phyloP scores from a whole-genome alignment of 2,797 vertebrate species.

The Ctenochaetus hawaiiensis region DNA sequence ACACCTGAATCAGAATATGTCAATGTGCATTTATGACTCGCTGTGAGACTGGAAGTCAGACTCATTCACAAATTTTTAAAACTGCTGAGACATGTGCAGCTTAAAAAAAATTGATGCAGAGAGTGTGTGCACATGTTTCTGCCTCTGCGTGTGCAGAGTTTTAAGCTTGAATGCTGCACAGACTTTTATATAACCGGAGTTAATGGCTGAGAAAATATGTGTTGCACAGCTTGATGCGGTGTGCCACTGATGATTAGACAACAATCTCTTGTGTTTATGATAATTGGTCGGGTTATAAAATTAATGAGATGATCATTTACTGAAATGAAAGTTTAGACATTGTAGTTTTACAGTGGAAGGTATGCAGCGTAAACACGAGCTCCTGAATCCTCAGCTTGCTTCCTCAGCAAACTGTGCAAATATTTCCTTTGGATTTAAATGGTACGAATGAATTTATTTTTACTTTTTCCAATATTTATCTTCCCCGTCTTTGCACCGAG shows the following conservation, averaged over 20 bases:
- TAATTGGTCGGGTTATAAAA: slow-evolving; percentile 6
- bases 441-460: not conserved
- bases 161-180: not conserved
- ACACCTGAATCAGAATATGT: not conserved
- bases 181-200: not conserved
- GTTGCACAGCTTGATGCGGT: not conserved
- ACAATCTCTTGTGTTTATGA: not conserved
- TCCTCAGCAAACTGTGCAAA: not conserved
- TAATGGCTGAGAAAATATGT: not conserved
- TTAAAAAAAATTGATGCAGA: too few species aligned
- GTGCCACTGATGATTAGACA: slow-evolving; percentile 1
- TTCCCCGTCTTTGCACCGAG: not conserved
- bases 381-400: not conserved
- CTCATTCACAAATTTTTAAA: not conserved
- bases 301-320: not conserved
- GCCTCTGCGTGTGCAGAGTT: not conserved
- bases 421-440: not conserved
- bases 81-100: not conserved
- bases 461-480: not conserved
- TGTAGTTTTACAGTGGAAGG: not conserved
- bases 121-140: too few species aligned
- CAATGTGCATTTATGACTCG: not conserved
- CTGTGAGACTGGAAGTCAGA: not conserved
- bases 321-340: not conserved
- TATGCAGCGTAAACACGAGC: not conserved